These are phyloP conservation scores for Stictocephala bisonia DNA, from an alignment of 2,888 invertebrate genomes.

Conservation along the genomic window DNA sequence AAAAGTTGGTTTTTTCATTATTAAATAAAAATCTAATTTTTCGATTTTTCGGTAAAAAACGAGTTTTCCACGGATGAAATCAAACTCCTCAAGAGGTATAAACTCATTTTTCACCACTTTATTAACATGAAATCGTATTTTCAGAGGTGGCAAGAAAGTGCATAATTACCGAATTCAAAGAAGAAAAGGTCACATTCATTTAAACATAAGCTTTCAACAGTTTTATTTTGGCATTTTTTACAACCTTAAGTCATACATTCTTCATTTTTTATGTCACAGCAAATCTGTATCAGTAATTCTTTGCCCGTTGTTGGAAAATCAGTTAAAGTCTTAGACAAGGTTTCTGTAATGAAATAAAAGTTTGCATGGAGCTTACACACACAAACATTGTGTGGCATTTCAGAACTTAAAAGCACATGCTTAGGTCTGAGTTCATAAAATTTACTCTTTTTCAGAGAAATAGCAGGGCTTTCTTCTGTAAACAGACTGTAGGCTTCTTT, in stretches of 20 bases:
- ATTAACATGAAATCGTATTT: too few species aligned
- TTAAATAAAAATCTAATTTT: too few species aligned
- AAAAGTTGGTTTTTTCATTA: too few species aligned
- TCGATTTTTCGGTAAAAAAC: too few species aligned
- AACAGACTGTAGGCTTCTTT: constrained; percentile 36
- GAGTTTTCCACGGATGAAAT: too few species aligned
- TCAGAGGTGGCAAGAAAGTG: too few species aligned
- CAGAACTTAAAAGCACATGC: constrained; percentile 36
- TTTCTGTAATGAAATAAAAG: constrained; percentile 36
- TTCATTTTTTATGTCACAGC: constrained; percentile 36
- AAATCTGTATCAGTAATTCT: constrained; percentile 30
- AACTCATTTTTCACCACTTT: too few species aligned
- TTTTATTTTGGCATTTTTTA: constrained; percentile 37
- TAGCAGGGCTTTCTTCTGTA: constrained; percentile 33
- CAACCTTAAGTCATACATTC: constrained; percentile 37
- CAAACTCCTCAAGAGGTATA: too few species aligned
- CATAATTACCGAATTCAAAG: too few species aligned
- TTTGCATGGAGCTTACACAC: constrained; percentile 25
- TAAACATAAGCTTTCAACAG: constrained; percentile 38
- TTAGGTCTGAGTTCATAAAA: constrained; percentile 40
- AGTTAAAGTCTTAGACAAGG: constrained; percentile 38
- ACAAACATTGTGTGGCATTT: constrained; percentile 38
- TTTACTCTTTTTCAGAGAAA: constrained; percentile 39
- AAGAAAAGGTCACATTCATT: constrained; percentile 38
- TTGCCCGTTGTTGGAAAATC: constrained; percentile 36